Percentiles rank a stretch among this genome's conserved stretches.
Conservation (phyloP, 2,113 vertebrate genomes). For the Pelecanoides urinatrix region DNA sequence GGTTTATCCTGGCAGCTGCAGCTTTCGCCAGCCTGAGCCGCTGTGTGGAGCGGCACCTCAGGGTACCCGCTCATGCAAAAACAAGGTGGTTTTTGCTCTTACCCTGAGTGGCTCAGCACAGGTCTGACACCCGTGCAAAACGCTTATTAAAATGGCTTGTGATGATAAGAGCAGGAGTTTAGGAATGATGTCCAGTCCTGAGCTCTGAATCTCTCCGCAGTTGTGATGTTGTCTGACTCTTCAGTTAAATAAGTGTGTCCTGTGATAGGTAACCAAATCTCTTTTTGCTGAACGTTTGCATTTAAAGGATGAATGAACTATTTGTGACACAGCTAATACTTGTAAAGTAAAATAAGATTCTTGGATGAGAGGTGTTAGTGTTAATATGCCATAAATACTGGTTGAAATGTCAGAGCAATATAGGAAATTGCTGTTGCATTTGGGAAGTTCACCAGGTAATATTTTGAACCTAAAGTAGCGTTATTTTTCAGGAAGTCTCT, state of each 20-base stretch:
- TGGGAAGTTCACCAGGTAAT: background rate
- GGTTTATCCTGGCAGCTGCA: background rate
- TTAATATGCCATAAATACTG: background rate
- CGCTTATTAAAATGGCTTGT: background rate
- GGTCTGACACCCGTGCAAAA: background rate
- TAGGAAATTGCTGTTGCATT: background rate
- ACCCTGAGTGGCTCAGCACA: background rate
- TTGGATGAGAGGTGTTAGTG: background rate
- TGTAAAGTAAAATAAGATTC: background rate
- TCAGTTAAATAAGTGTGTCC: background rate
- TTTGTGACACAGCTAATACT: background rate
- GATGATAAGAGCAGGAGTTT: background rate
- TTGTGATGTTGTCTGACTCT: background rate
- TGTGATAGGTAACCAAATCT: background rate
- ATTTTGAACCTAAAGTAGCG: background rate
- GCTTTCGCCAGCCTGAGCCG: background rate
- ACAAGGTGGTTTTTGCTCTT: background rate
- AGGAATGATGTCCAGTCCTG: fast-evolving
- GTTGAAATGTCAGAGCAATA: background rate
- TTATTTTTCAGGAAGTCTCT: background rate
- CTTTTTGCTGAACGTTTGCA: background rate
- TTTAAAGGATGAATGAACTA: background rate
- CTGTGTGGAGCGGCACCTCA: background rate
- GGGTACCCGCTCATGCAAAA: background rate
- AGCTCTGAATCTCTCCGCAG: background rate